Base-by-base conservation (phyloP, 2,797 vertebrate genomes). In the Acanthurus lineatus region DNA sequence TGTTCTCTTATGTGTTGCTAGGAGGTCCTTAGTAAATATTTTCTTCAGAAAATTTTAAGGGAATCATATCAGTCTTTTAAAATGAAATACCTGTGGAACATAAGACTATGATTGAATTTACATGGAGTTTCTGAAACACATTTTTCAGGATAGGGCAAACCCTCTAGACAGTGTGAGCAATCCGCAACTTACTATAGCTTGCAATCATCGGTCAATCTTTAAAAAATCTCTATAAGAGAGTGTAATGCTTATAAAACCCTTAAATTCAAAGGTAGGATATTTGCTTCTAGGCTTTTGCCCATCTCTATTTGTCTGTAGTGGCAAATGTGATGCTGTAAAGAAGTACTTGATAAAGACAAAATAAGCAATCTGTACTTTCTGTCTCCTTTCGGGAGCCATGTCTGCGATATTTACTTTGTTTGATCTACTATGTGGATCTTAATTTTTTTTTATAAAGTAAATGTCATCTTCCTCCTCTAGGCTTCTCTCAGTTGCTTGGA, bases 401-500 rank as follows among this genome's bases (percentile, higher is more conserved):
- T 73, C 59, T 75, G 54, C 35, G 14, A 32, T 79, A 80, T 83
- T 83, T 77, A 57, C 62, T 83, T 86, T 75, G 64, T 83, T 87
- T 85, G 69, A 91, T 84, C 75, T 45, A 69, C 86, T 40, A 68
- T 53, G 60, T 77, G 45, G 9, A 83, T 78, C 38, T 67, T 67
- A 38, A 28, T 35, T 71, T 76, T 70, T 70, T 77, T 73, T 57
- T 11, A 62, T 57, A 56, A 49, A 82, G 59, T 77, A 82, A 86
- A 87, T 86, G 82, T 72, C 79, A 85, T 69, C 72, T 54, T 66
- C 58, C 40, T 70, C 70, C 79, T 68, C 28, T 20, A 64, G n/a
- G 69, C 71, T 73, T 71, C 68, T 77, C 47, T 83, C 61, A 49
- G 62, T 73, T 80, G 53, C 71, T 89, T 88, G 87, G 77, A 90